A percentile compares a stretch with the other conserved stretches of the same genome.
phyloP scores from a whole-genome alignment of 2,113 vertebrate genomes.

The Cercocebus atys region DNA sequence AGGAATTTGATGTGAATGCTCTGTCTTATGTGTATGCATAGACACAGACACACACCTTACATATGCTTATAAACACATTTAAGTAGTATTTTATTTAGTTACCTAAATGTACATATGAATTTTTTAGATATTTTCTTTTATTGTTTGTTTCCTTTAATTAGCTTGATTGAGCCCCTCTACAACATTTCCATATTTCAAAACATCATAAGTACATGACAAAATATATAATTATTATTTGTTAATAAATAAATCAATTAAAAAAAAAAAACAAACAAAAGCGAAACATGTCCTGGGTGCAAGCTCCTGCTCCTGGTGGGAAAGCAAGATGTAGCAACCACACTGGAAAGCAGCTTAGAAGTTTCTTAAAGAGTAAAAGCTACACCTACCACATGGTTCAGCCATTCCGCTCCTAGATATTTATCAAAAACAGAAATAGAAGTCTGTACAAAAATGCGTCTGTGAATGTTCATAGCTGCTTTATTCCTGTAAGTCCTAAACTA shows the following conservation, averaged over 20 bases:
- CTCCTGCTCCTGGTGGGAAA: not conserved
- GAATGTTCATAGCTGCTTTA: not conserved
- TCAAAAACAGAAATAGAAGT: not conserved
- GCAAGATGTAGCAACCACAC: accelerated
- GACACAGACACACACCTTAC: not conserved
- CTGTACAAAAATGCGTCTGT: accelerated
- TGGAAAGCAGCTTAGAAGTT: not conserved
- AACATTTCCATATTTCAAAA: not conserved
- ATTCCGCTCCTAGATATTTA: not conserved
- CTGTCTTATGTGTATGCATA: accelerated
- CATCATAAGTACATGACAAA: not conserved
- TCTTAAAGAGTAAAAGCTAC: not conserved
- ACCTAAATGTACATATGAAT: not conserved
- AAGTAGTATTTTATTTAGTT: too few species aligned
- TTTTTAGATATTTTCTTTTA: not conserved
- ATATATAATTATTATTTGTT: not conserved
- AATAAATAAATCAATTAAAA: not conserved
- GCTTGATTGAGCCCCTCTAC: not conserved
- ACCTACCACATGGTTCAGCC: not conserved
- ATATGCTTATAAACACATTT: too few species aligned
- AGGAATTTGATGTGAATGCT: not conserved
- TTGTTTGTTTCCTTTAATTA: not conserved
- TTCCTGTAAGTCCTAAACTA: not conserved
- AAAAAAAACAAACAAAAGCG: not conserved
- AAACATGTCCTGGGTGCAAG: too few species aligned